These are phyloP conservation scores for Laspeyria flexula DNA, from an alignment of 2,888 invertebrate species.

Conservation along the genomic window DNA sequence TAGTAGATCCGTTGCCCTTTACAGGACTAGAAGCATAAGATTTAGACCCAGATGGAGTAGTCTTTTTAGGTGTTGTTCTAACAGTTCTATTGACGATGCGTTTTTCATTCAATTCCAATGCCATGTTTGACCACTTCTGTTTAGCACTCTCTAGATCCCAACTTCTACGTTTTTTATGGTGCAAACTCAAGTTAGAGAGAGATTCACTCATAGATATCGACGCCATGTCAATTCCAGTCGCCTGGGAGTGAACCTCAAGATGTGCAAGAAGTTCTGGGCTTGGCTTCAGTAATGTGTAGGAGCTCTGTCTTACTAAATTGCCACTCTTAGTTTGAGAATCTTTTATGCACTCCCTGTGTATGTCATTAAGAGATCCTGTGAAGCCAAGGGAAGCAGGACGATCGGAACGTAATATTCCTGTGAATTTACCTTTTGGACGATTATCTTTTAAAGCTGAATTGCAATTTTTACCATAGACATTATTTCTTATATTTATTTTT, in stretches of 20 bases:
- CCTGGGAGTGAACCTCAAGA: slow-evolving; percentile 82
- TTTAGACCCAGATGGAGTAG: slow-evolving; percentile 40
- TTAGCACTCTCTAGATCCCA: slow-evolving; percentile 81
- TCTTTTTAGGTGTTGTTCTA: slow-evolving; percentile 42
- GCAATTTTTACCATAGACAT: slow-evolving; percentile 24
- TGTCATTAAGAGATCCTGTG: slow-evolving; percentile 78
- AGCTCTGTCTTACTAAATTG: slow-evolving; percentile 89
- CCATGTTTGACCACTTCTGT: slow-evolving; percentile 83
- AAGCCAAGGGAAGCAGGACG: slow-evolving; percentile 68
- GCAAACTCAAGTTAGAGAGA: slow-evolving; percentile 62
- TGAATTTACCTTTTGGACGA: too few relatives aligned
- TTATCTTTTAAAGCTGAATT: too few relatives aligned
- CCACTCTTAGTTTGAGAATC: slow-evolving; percentile 50
- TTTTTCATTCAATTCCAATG: slow-evolving; percentile 68
- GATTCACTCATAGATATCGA: slow-evolving; percentile 84
- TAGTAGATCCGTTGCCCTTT: slow-evolving; percentile 47
- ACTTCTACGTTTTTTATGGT: slow-evolving; percentile 73
- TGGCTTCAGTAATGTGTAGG: slow-evolving; percentile 92
- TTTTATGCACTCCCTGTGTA: slow-evolving; percentile 67
- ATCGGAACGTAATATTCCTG: too few relatives aligned
- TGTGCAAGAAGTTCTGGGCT: slow-evolving; percentile 91
- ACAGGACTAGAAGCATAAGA: slow-evolving; percentile 50
- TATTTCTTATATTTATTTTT: slow-evolving; percentile 15
- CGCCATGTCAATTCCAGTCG: slow-evolving; percentile 76
- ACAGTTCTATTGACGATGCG: slow-evolving; percentile 33